Evolutionary conservation across 2,113 vertebrate species (phyloP).

Genomic region (Trichomycterus rosablanca): DNA sequence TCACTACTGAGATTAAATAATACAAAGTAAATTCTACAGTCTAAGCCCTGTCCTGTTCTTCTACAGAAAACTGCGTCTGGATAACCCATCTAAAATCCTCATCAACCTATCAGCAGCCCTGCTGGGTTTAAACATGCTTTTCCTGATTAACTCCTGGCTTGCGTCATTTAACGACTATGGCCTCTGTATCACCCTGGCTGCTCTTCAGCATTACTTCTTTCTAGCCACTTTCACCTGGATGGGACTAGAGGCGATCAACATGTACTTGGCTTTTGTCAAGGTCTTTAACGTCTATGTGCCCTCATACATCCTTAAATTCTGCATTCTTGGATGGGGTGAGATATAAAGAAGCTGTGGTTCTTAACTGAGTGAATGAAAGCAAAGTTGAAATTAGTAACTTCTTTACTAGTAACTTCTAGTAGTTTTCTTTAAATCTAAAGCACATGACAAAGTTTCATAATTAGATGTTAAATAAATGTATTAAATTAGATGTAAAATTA

Average conservation of each 20-base stretch:
- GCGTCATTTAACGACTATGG: constrained; percentile 62
- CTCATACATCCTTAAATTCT: constrained; percentile 82
- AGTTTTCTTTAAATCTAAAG: too few relatives aligned
- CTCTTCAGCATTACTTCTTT: constrained; percentile 78
- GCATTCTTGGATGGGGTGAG: constrained; percentile 83
- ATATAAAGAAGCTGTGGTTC: not conserved
- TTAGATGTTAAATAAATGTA: too few relatives aligned
- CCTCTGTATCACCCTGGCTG: constrained; percentile 70
- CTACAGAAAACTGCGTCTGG: constrained; percentile 73
- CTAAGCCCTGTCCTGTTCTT: not conserved
- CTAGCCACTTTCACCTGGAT: constrained; percentile 85
- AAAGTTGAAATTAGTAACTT: too few relatives aligned
- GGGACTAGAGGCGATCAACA: constrained; percentile 81
- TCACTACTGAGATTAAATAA: not conserved
- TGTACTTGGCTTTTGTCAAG: constrained; percentile 83
- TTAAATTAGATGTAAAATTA: too few relatives aligned
- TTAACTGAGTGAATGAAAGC: too few relatives aligned
- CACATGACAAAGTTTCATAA: too few relatives aligned
- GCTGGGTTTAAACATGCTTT: constrained; percentile 75
- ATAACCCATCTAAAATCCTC: constrained; percentile 85
- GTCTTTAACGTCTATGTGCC: constrained; percentile 84
- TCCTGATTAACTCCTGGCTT: constrained; percentile 79
- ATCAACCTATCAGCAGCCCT: constrained; percentile 76
- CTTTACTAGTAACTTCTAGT: too few relatives aligned
- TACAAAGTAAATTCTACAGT: too few relatives aligned